phyloP scores from a whole-genome alignment of 2,888 invertebrate species.

The Microctonus aethiopoides region DNA sequence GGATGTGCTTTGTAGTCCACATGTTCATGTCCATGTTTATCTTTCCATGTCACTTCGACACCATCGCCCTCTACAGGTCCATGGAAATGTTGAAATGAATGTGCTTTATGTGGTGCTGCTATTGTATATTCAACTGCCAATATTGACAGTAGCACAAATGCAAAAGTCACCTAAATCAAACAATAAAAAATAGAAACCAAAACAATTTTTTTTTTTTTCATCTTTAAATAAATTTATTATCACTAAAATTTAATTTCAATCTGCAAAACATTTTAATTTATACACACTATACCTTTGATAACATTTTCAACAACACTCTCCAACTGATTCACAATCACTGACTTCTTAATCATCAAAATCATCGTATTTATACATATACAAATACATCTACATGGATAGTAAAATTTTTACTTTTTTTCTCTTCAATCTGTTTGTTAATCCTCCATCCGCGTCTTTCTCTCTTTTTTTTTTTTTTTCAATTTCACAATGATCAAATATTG shows the following conservation, averaged over 20 bases:
- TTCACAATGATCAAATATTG: constrained; percentile 12
- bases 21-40: constrained; percentile 44
- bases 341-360: background rate
- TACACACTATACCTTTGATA: background rate
- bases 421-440: too few species aligned
- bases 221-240: background rate
- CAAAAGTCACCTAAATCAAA: background rate
- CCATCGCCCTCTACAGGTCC: constrained; percentile 37
- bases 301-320: background rate
- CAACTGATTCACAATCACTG: constrained; percentile 7
- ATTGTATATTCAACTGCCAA: background rate
- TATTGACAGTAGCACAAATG: background rate
- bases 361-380: background rate
- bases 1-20: constrained; percentile 45
- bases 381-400: too few species aligned
- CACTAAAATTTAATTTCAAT: background rate
- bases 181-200: background rate
- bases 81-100: constrained; percentile 43
- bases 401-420: background rate
- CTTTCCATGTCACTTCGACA: constrained; percentile 39
- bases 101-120: constrained; percentile 38
- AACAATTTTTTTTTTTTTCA: too few species aligned
- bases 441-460: too few species aligned
- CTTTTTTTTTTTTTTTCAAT: background rate
- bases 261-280: background rate